Percentiles rank a stretch among this genome's conserved stretches.
These are phyloP conservation scores for Drosophila paucipuncta DNA, from an alignment of 2,888 invertebrate species.

Conservation along the genomic window DNA sequence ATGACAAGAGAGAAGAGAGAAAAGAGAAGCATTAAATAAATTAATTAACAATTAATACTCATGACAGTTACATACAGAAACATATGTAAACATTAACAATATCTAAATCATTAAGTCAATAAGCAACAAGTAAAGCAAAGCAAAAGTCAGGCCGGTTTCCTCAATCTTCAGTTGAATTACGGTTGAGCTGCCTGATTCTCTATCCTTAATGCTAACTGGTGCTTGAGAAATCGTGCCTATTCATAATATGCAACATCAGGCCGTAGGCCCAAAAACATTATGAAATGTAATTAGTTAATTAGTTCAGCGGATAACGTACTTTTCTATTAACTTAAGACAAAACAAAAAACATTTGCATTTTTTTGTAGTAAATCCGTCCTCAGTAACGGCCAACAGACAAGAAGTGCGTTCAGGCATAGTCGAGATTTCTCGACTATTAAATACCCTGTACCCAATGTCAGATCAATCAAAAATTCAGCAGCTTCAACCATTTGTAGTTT, in stretches of 20 bases:
- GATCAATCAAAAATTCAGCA: constrained; percentile 15
- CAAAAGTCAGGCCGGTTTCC: constrained; percentile 57
- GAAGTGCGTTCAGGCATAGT: constrained; percentile 23
- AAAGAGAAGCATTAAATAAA: background rate
- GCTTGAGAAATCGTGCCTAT: constrained; percentile 64
- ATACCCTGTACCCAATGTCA: constrained; percentile 48
- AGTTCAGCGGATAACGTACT: constrained; percentile 29
- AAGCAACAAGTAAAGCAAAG: constrained; percentile 16
- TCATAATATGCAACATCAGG: constrained; percentile 22
- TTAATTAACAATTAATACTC: constrained; percentile 8
- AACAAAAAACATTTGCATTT: constrained; percentile 49
- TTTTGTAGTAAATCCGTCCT: constrained; percentile 65
- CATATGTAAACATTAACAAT: background rate
- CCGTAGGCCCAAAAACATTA: constrained; percentile 23
- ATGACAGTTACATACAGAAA: constrained; percentile 4
- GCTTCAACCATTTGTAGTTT: constrained; percentile 32
- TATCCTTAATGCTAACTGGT: constrained; percentile 39
- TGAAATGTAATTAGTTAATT: constrained; percentile 35
- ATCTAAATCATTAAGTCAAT: constrained; percentile 7
- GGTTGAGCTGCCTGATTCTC: constrained; percentile 58
- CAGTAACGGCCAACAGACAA: constrained; percentile 54
- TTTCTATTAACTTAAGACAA: constrained; percentile 39
- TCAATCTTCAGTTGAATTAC: constrained; percentile 54
- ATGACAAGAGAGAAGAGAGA: constrained; percentile 1
- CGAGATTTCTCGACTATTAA: constrained; percentile 28